Evolutionary conservation across 2,113 vertebrate species (phyloP).

Genomic region (Phylloscopus whistleri): DNA sequence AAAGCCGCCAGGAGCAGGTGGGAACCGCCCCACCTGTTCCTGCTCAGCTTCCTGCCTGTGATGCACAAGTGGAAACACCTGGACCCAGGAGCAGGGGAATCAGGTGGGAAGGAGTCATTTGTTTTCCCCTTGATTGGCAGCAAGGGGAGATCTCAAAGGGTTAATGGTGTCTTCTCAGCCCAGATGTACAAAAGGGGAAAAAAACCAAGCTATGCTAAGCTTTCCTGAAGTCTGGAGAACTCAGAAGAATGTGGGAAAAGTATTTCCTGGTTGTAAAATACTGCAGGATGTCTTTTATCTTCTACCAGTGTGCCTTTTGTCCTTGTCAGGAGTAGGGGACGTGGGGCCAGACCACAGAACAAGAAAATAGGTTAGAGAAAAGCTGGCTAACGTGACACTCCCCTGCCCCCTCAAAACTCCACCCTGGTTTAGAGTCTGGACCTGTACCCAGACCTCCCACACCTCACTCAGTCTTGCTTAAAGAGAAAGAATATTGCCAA

Average conservation of each 20-base stretch:
- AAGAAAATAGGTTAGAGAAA: background rate
- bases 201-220: background rate
- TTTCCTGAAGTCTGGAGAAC: background rate
- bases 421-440: background rate
- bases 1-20: background rate
- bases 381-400: background rate
- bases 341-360: background rate
- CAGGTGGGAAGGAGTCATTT: background rate
- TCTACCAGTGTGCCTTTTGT: background rate
- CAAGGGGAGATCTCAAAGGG: background rate
- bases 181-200: background rate
- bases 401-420: rapidly evolving
- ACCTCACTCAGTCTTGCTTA: background rate
- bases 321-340: background rate
- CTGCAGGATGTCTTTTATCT: background rate
- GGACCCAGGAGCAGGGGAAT: background rate
- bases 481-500: background rate
- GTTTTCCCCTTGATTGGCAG: background rate
- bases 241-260: background rate
- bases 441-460: background rate
- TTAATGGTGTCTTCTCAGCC: background rate
- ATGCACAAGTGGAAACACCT: background rate
- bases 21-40: background rate
- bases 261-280: background rate
- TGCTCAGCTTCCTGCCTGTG: background rate